phyloP scores from a whole-genome alignment of 2,888 invertebrate genomes.

The Celastrina argiolus region DNA sequence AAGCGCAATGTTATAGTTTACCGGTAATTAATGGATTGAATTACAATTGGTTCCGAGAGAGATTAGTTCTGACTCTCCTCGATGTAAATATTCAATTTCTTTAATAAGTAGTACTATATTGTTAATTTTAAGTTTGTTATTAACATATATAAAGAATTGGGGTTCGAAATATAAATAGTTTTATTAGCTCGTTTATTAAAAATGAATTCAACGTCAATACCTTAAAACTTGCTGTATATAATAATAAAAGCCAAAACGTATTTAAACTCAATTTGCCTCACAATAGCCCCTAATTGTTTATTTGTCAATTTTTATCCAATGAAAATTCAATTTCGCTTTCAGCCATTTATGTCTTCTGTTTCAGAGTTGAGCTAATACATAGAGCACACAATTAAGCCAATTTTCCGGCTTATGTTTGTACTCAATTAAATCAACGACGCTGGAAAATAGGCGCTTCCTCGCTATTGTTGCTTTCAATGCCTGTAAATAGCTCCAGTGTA shows the following conservation, averaged over 20 bases:
- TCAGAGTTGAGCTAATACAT: constrained; percentile 29
- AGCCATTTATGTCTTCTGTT: constrained; percentile 33
- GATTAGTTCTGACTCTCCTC: background rate
- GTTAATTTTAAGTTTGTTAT: too few species aligned
- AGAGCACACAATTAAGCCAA: constrained; percentile 30
- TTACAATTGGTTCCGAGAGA: constrained; percentile 6
- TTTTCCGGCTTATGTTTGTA: constrained; percentile 28
- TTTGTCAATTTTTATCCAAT: constrained; percentile 36
- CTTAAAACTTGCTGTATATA: background rate
- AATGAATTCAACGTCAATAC: background rate
- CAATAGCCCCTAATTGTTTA: constrained; percentile 34
- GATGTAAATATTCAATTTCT: too few species aligned
- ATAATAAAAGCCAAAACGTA: background rate
- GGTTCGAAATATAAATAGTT: too few species aligned
- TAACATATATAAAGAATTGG: too few species aligned
- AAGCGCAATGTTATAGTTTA: constrained; percentile 47
- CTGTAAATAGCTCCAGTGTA: constrained; percentile 11
- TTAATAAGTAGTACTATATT: too few species aligned
- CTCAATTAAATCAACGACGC: constrained; percentile 23
- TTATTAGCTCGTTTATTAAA: background rate
- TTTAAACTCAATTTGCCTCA: constrained; percentile 11
- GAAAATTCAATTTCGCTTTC: constrained; percentile 35
- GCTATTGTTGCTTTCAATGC: constrained; percentile 1
- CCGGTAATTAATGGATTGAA: constrained; percentile 49
- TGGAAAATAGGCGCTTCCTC: constrained; percentile 22